A percentile compares a stretch with the other conserved stretches of the same genome.
These are phyloP conservation scores for Luidia sarsii DNA, from an alignment of 53 echinoderm and acorn worm genomes.

Conservation along the genomic window DNA sequence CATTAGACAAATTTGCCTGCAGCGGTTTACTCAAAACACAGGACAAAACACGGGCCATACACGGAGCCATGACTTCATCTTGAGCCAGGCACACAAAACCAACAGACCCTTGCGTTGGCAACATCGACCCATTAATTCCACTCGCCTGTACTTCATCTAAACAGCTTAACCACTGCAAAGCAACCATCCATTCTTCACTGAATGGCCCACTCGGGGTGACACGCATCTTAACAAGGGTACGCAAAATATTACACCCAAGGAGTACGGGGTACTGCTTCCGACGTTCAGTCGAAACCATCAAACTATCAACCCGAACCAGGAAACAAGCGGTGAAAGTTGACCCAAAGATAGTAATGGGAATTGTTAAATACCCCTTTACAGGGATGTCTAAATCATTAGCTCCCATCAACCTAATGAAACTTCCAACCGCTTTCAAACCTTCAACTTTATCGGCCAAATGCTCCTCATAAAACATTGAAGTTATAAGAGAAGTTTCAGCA, in stretches of 20 bases:
- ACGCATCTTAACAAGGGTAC: conserved; percentile 1
- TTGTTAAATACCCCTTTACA: not conserved
- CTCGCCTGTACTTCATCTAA: not conserved
- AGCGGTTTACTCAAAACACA: conserved; percentile 9
- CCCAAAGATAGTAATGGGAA: conserved; percentile 15
- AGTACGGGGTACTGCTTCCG: conserved; percentile 22
- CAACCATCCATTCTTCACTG: conserved; percentile 17
- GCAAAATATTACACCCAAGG: conserved; percentile 13
- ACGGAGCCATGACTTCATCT: conserved; percentile 7
- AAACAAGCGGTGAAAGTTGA: conserved; percentile 11
- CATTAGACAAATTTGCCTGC: not conserved
- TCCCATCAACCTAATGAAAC: not conserved
- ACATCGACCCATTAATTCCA: not conserved
- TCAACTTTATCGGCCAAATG: conserved; percentile 10
- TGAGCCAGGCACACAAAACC: conserved; percentile 4
- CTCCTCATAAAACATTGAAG: conserved; percentile 4
- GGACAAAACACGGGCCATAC: conserved; percentile 11
- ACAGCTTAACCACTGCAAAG: conserved; percentile 2
- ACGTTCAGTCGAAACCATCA: not conserved
- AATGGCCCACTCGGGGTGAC: conserved; percentile 24
- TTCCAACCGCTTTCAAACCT: conserved; percentile 3
- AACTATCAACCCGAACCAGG: conserved; percentile 10
- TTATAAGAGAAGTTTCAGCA: conserved; percentile 30
- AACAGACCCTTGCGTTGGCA: conserved; percentile 4
- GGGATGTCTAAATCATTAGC: conserved; percentile 19